phyloP scores from a whole-genome alignment of 2,888 invertebrate species.

The Unio delphinus region DNA sequence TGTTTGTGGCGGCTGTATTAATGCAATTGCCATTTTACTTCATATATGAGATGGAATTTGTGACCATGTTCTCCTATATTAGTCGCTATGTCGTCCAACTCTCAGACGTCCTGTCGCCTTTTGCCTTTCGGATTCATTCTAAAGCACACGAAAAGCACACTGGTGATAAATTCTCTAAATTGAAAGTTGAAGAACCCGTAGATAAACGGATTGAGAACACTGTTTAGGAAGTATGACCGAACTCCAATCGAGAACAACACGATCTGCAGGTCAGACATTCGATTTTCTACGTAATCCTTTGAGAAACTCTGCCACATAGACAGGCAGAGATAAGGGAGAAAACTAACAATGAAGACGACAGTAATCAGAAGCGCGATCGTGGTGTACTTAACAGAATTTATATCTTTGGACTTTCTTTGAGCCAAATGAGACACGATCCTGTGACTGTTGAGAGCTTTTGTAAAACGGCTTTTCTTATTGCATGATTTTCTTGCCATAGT shows the following conservation, averaged over 20 bases:
- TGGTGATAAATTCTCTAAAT: conserved; percentile 13
- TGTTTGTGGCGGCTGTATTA: too few relatives aligned
- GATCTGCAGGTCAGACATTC: conserved; percentile 11
- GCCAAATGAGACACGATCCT: too few relatives aligned
- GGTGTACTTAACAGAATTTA: conserved; percentile 37
- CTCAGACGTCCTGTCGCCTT: too few relatives aligned
- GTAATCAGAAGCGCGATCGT: conserved; percentile 28
- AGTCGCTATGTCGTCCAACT: too few relatives aligned
- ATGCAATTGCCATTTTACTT: too few relatives aligned
- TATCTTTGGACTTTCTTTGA: conserved; percentile 5
- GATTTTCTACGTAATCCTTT: conserved; percentile 14
- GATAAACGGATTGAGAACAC: conserved; percentile 23
- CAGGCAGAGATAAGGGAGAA: conserved; percentile 23
- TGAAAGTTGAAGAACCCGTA: conserved; percentile 32
- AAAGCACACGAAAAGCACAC: too few relatives aligned
- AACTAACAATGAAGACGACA: conserved; percentile 26
- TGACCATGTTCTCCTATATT: too few relatives aligned
- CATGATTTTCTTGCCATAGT: too few relatives aligned
- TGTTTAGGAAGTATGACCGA: conserved; percentile 25
- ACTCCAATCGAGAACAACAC: conserved; percentile 20
- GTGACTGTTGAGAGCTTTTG: too few relatives aligned
- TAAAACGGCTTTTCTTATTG: too few relatives aligned
- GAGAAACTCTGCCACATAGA: conserved; percentile 18
- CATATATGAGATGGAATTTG: too few relatives aligned
- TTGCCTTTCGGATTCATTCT: too few relatives aligned